A percentile compares a stretch with the other conserved stretches of the same genome.
Conservation (phyloP, 2,113 vertebrate genomes). For the Serilophus lunatus region DNA sequence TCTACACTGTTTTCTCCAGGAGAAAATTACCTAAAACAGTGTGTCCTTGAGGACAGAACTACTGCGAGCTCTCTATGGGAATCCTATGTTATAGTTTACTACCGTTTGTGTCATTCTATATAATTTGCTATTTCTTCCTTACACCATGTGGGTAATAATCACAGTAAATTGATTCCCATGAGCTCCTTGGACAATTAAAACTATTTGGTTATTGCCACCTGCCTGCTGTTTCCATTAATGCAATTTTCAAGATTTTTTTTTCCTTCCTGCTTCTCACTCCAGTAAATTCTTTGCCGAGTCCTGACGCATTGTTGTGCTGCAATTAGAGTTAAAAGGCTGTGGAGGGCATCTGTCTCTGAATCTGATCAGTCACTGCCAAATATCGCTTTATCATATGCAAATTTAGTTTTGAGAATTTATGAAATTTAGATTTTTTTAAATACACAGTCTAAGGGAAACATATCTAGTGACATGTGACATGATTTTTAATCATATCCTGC, state of each 20-base stretch:
- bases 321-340: background rate
- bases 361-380: background rate
- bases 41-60: slow-evolving; percentile 23
- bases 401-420: background rate
- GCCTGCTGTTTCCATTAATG: slow-evolving; percentile 59
- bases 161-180: slow-evolving; percentile 56
- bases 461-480: background rate
- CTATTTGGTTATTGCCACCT: slow-evolving; percentile 60
- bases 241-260: background rate
- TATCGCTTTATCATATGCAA: background rate
- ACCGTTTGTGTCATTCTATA: slow-evolving; percentile 20
- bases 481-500: background rate
- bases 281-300: slow-evolving; percentile 2
- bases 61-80: background rate
- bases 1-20: background rate
- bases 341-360: background rate
- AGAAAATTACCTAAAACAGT: background rate
- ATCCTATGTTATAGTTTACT: slow-evolving; percentile 31
- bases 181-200: slow-evolving; percentile 58
- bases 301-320: background rate
- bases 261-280: slow-evolving; percentile 9
- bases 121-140: slow-evolving; percentile 52
- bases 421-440: background rate
- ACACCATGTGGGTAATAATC: slow-evolving; percentile 44
- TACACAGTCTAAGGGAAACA: background rate